Base-by-base conservation (phyloP, 1,140 invertebrate genomes). In the Solen grandis region DNA sequence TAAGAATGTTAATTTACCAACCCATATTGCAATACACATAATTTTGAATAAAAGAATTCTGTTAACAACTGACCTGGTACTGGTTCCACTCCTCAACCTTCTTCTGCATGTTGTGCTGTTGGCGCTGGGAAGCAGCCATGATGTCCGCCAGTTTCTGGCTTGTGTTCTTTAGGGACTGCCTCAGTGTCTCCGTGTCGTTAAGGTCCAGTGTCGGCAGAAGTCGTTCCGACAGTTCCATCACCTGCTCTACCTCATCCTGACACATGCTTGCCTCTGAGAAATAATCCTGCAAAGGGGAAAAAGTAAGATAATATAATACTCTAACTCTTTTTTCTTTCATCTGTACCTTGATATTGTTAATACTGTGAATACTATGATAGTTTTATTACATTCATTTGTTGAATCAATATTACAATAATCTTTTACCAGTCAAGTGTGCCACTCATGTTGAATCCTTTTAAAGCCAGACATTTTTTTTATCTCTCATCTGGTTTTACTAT, bases 191-290 rank as follows among this genome's bases (percentile, higher is more conserved):
- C 46, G 83, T 88, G 73, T 92, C 91, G 68, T 90, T 92, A 14
- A 76, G 59, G 55, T 91, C 90, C 33, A 92, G 81, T 1, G 90
- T 87, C 10, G 86, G 87, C 5, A 89, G 55, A 25, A 92, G 75
- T 54, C 83, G 75, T 59, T 90, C 88, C 1, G 89, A 89, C 22
- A 90, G 52, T 33, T 91, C 88, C 55, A 85, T 70, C 1, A 91
- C 83, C 41, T 88, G 88, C 16, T 90, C 88, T 86, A 92, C 86
- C 69, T 91, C 86, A 85, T 90, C 87, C 66, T 90, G 89, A 78
- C 89, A 89, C 81, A 88, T 81, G 52, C 87, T 88, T 2, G 87
- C 88, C 31, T 89, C 89, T 41, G 86, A 83, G 63, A 90, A 90
- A 70, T 88, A 88, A 68, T 89, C 89, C 90, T 91, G 84, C 16